phyloP scores from a whole-genome alignment of 2,797 vertebrate genomes.

The Typhlichthys eigenmanni region DNA sequence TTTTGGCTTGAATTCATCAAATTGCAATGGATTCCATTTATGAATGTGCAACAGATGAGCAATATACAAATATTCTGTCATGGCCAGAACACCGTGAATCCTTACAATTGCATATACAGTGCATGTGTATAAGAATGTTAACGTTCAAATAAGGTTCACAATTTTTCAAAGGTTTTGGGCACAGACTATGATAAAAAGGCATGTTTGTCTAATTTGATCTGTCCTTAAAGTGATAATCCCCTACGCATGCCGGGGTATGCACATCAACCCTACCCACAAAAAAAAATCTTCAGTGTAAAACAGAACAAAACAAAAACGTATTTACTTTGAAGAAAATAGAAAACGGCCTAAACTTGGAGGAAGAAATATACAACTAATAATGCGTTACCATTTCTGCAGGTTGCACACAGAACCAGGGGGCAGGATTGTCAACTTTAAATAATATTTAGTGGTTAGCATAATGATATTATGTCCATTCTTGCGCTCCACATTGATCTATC shows the following conservation, averaged over 20 bases:
- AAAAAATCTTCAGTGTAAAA: constrained; percentile 50
- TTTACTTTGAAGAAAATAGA: background rate
- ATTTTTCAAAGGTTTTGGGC: constrained; percentile 19
- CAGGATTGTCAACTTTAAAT: constrained; percentile 11
- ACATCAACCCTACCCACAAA: constrained; percentile 29
- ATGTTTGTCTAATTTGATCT: constrained; percentile 14
- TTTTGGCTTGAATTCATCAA: too few species aligned
- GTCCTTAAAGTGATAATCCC: constrained; percentile 11
- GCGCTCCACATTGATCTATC: too few species aligned
- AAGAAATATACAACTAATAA: constrained; percentile 2
- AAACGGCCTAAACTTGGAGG: constrained; percentile 3
- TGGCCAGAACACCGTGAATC: background rate
- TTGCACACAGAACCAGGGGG: constrained; percentile 7
- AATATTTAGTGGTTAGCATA: background rate
- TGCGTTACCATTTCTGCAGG: constrained; percentile 19
- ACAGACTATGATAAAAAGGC: constrained; percentile 23
- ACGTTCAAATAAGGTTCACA: constrained; percentile 36
- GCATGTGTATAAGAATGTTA: background rate
- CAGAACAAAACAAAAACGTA: background rate
- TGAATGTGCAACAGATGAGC: constrained; percentile 32
- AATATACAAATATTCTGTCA: background rate
- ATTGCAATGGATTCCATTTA: background rate
- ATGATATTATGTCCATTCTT: background rate
- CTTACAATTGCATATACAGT: constrained; percentile 2
- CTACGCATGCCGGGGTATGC: constrained; percentile 3